Evolutionary conservation across 2,113 vertebrate genomes (phyloP).

Genomic region (Colaptes auratus): DNA sequence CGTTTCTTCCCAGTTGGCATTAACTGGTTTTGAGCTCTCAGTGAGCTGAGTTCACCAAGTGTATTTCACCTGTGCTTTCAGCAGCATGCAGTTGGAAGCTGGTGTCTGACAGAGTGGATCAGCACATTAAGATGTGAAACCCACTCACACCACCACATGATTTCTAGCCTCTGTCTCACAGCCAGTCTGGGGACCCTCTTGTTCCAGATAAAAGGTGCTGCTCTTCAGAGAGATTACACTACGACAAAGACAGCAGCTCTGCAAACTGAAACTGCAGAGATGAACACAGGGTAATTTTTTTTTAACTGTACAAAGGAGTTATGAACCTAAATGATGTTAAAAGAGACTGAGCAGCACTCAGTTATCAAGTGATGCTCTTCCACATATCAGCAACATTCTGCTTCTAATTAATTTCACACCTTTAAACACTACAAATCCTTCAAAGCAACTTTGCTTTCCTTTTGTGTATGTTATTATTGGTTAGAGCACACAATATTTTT

Average conservation of each 20-base stretch:
- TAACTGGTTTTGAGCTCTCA: not conserved
- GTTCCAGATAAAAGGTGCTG: slow-evolving; percentile 32
- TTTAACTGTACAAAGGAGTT: not conserved
- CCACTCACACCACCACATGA: not conserved
- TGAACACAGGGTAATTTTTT: not conserved
- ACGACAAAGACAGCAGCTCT: not conserved
- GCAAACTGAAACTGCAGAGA: not conserved
- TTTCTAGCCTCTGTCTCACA: slow-evolving; percentile 4
- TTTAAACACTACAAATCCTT: not conserved
- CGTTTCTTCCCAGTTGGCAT: slow-evolving; percentile 18
- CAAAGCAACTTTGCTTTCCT: not conserved
- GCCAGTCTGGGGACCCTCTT: not conserved
- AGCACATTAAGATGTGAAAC: slow-evolving; percentile 28
- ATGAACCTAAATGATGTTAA: not conserved
- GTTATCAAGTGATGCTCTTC: not conserved
- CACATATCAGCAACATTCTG: not conserved
- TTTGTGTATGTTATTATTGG: not conserved
- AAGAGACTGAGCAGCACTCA: not conserved
- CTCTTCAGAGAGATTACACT: slow-evolving; percentile 2
- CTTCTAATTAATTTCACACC: slow-evolving; percentile 3
- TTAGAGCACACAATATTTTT: not conserved
- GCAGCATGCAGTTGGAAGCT: slow-evolving; percentile 1
- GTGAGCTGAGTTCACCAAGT: not conserved
- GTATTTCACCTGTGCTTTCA: slow-evolving; percentile 11
- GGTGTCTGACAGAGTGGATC: slow-evolving; percentile 20